Conservation (phyloP, 2,888 invertebrate species). For the Gastrophysa polygoni region DNA sequence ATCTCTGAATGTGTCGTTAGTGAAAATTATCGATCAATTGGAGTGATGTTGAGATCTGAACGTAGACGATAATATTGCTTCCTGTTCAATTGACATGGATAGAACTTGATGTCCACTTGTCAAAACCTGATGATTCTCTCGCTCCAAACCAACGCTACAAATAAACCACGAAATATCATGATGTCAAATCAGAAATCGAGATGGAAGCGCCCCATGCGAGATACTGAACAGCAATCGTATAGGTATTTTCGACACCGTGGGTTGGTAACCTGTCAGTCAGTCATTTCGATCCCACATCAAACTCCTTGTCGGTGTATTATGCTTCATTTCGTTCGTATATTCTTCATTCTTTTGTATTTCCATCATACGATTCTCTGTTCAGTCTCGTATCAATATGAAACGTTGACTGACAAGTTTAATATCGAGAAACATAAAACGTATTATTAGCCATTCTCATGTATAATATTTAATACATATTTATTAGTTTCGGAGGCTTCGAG, state of each 20-base stretch:
- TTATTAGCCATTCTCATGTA: slow-evolving; percentile 51
- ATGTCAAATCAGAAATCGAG: too few relatives aligned
- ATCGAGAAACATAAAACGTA: slow-evolving; percentile 49
- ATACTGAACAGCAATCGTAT: slow-evolving; percentile 35
- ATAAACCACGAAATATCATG: too few relatives aligned
- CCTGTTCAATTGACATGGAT: too few relatives aligned
- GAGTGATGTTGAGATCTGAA: too few relatives aligned
- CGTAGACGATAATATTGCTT: too few relatives aligned
- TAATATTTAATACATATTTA: slow-evolving; percentile 55
- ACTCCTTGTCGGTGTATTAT: slow-evolving; percentile 39
- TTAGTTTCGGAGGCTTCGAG: slow-evolving; percentile 44
- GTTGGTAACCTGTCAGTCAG: slow-evolving; percentile 50
- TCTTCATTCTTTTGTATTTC: slow-evolving; percentile 28
- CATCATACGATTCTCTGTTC: slow-evolving; percentile 27
- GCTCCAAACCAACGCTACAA: too few relatives aligned
- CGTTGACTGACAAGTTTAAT: slow-evolving; percentile 50
- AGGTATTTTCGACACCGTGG: slow-evolving; percentile 48
- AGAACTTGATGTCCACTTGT: too few relatives aligned
- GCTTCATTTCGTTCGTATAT: slow-evolving; percentile 48
- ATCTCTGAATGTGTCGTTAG: too few relatives aligned
- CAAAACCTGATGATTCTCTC: too few relatives aligned
- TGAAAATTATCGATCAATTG: too few relatives aligned
- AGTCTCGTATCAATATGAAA: slow-evolving; percentile 46
- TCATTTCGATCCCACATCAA: slow-evolving; percentile 50
- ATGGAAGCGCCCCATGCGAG: too few relatives aligned